These are phyloP conservation scores for Macrobrachium rosenbergii DNA, from an alignment of 1,140 invertebrate genomes.

Conservation along the genomic window DNA sequence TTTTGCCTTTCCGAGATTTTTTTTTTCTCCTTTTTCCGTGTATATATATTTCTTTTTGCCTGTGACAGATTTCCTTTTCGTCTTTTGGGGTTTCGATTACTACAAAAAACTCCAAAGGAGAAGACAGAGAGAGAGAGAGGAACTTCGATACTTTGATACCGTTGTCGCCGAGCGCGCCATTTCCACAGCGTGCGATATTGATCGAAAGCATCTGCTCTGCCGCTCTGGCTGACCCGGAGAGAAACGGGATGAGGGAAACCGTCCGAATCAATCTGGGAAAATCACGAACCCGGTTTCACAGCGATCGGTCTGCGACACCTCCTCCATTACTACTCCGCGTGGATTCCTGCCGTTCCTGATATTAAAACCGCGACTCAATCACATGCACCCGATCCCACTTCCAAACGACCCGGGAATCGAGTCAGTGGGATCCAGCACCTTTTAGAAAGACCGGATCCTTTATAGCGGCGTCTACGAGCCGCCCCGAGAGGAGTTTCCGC, in stretches of 20 bases:
- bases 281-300: background rate
- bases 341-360: conserved; percentile 63
- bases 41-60: too few species aligned
- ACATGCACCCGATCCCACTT: conserved; percentile 61
- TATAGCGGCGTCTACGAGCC: background rate
- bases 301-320: conserved; percentile 21
- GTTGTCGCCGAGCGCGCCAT: too few species aligned
- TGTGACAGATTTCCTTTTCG: too few species aligned
- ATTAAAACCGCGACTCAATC: conserved; percentile 64
- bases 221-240: background rate
- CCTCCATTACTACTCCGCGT: conserved; percentile 56
- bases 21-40: too few species aligned
- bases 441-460: conserved; percentile 39
- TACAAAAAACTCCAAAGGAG: too few species aligned
- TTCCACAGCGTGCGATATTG: background rate
- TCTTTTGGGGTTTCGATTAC: too few species aligned
- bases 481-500: too few species aligned
- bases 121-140: too few species aligned
- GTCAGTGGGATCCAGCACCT: conserved; percentile 63
- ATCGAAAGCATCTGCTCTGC: background rate
- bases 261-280: background rate
- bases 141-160: too few species aligned
- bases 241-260: background rate
- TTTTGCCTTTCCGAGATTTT: too few species aligned
- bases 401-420: conserved; percentile 61